Conservation (phyloP, 2,888 invertebrate species). For the Chrysodeixis includens region DNA sequence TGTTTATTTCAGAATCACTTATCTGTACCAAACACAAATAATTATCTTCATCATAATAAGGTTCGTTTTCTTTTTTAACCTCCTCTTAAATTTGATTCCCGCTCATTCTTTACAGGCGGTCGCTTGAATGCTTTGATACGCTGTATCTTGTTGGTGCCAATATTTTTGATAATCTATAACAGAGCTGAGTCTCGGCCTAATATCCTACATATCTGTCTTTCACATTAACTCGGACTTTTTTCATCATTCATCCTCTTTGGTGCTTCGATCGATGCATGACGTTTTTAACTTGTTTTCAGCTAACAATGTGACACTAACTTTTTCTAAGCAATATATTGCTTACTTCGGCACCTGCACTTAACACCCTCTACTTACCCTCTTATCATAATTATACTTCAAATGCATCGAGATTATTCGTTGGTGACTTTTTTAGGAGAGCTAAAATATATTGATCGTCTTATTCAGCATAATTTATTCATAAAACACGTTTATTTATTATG, state of each 20-base stretch:
- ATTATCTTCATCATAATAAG: constrained; percentile 95
- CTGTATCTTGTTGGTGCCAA: constrained; percentile 60
- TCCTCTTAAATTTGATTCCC: constrained; percentile 76
- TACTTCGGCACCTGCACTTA: constrained; percentile 46
- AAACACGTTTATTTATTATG: constrained; percentile 16
- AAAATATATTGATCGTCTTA: constrained; percentile 13
- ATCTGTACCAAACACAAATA: constrained; percentile 96
- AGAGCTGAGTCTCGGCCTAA: constrained; percentile 48
- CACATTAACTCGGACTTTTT: constrained; percentile 49
- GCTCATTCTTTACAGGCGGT: constrained; percentile 71
- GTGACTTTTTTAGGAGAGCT: constrained; percentile 10
- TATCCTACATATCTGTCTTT: constrained; percentile 40
- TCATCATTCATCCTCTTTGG: constrained; percentile 52
- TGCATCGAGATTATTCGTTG: constrained; percentile 26
- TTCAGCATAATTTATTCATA: constrained; percentile 23
- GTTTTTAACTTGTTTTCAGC: constrained; percentile 45
- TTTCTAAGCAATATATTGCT: constrained; percentile 55
- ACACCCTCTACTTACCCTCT: constrained; percentile 20
- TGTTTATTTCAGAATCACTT: constrained; percentile 96
- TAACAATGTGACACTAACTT: constrained; percentile 42
- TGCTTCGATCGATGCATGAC: constrained; percentile 66
- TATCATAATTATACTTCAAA: constrained; percentile 23
- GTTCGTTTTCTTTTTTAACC: constrained; percentile 90
- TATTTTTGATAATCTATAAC: constrained; percentile 50
- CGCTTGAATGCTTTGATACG: constrained; percentile 79